Conservation (phyloP, 2,113 vertebrate genomes). For the Callipepla californica region DNA sequence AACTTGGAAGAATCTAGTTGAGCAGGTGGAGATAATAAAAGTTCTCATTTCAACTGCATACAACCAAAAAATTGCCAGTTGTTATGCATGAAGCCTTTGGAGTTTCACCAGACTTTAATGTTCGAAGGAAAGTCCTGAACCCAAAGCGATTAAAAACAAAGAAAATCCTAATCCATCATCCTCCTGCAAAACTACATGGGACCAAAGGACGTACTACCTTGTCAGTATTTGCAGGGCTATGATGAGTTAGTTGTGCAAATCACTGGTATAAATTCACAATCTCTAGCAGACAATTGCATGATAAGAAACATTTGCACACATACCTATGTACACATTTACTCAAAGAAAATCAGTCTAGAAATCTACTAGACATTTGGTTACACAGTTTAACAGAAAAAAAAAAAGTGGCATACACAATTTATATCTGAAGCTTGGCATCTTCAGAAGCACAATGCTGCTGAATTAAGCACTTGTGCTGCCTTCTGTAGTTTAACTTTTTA, state of each 20-base stretch:
- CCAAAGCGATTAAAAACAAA: not conserved
- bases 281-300: not conserved
- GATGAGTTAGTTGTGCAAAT: not conserved
- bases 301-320: not conserved
- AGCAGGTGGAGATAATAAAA: not conserved
- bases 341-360: not conserved
- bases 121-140: not conserved
- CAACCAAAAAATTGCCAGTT: not conserved
- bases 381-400: not conserved
- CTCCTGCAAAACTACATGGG: not conserved
- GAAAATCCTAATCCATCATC: not conserved
- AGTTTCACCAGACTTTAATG: not conserved
- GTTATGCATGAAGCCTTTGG: not conserved
- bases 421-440: not conserved
- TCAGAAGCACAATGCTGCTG: not conserved
- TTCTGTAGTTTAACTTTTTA: not conserved
- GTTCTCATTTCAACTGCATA: not conserved
- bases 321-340: not conserved
- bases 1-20: not conserved
- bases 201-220: not conserved
- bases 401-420: not conserved
- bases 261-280: not conserved
- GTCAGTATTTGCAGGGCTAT: conserved; percentile 40
- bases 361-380: not conserved
- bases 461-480: not conserved